phyloP scores from a whole-genome alignment of 2,113 vertebrate species.

The Nansenia antarctica region DNA sequence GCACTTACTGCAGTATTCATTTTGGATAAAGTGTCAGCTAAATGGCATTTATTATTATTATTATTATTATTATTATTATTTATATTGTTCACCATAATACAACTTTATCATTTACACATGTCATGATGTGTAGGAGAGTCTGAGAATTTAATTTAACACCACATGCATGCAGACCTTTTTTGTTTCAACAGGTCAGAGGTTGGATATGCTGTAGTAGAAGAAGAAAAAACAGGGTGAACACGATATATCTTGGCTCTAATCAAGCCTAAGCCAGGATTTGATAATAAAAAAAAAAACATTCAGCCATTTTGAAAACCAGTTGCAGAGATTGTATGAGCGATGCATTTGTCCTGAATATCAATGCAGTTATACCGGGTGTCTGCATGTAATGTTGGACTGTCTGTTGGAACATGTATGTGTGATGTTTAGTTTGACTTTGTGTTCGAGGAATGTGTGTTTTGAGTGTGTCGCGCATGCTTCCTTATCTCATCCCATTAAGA shows the following conservation, averaged over 20 bases:
- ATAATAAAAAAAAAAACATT: background rate
- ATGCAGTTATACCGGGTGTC: too few species aligned
- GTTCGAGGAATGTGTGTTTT: background rate
- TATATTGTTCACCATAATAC: too few species aligned
- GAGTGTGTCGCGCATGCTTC: background rate
- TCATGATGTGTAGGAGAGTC: background rate
- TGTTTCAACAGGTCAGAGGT: background rate
- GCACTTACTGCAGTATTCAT: too few species aligned
- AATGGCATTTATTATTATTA: too few species aligned
- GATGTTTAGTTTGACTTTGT: background rate
- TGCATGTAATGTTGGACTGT: background rate
- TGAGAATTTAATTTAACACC: background rate
- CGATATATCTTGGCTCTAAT: background rate
- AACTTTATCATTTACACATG: too few species aligned
- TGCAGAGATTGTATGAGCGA: background rate
- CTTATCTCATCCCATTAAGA: conserved; percentile 8
- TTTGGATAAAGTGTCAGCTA: too few species aligned
- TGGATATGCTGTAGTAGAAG: background rate
- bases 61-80: too few species aligned
- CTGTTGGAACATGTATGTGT: background rate
- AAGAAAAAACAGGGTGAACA: background rate
- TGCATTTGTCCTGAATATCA: background rate
- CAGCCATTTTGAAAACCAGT: background rate
- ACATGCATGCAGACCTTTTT: background rate
- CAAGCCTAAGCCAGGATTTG: background rate